These are phyloP conservation scores for Oryzias dopingdopingensis DNA, from an alignment of 2,797 vertebrate genomes.

Conservation along the genomic window DNA sequence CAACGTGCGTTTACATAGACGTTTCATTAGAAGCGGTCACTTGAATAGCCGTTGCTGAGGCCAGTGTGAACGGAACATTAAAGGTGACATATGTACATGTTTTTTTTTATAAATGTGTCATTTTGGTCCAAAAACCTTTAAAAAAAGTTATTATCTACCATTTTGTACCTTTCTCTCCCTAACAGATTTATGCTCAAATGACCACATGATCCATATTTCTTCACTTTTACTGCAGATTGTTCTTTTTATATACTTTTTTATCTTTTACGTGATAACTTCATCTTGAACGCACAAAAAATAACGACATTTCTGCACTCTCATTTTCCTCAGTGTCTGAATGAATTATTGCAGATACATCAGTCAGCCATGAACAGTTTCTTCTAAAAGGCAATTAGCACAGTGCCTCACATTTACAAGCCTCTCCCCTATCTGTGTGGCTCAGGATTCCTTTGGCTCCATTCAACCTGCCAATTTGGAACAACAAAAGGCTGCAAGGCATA, in stretches of 20 bases:
- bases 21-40: no score
- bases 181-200: no score
- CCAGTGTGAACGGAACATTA: no score
- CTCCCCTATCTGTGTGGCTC: conserved; percentile 6
- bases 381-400: conserved; percentile 16
- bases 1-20: no score
- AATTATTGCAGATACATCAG: conserved; percentile 6
- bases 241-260: background rate
- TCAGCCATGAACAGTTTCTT: conserved; percentile 4
- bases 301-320: background rate
- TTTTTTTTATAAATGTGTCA: no score
- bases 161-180: no score
- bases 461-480: conserved; percentile 25
- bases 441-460: conserved; percentile 23
- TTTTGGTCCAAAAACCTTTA: no score
- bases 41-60: no score
- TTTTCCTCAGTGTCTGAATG: conserved; percentile 2
- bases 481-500: conserved; percentile 18
- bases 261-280: background rate
- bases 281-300: conserved; percentile 4
- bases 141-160: no score
- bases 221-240: no score
- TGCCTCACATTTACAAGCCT: conserved; percentile 21
- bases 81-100: no score
- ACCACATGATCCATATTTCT: no score